phyloP scores from a whole-genome alignment of 2,113 vertebrate genomes.

The Myxocyprinus asiaticus region DNA sequence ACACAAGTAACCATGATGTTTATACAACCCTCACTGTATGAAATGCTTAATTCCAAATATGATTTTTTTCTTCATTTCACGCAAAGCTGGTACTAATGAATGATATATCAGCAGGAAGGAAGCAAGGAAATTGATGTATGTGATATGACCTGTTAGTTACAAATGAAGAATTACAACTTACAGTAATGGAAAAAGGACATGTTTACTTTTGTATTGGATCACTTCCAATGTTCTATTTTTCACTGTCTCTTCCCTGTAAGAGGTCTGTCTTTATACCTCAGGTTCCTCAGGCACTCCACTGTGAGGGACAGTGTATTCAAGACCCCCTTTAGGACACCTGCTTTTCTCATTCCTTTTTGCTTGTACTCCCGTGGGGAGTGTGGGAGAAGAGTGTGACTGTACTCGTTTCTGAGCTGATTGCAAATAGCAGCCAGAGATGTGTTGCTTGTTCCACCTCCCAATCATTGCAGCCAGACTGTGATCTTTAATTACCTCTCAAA shows the following conservation, averaged over 20 bases:
- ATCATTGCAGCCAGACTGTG: constrained; percentile 13
- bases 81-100: constrained; percentile 11
- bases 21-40: background rate
- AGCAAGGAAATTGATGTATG: background rate
- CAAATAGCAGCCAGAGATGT: constrained; percentile 25
- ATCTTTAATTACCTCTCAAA: constrained; percentile 16
- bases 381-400: constrained; percentile 30
- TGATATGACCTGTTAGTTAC: background rate
- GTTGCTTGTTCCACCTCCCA: constrained; percentile 28
- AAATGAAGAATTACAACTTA: background rate
- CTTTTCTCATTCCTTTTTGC: background rate
- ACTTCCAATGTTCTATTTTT: too few species aligned
- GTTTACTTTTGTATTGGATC: background rate
- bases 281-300: background rate
- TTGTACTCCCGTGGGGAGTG: background rate
- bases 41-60: background rate
- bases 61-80: background rate
- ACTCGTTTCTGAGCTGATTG: constrained; percentile 3
- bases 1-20: too few species aligned
- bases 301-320: background rate
- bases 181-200: background rate
- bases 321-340: constrained; percentile 1
- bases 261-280: constrained; percentile 1
- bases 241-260: background rate
- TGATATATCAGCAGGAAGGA: background rate